phyloP scores from a whole-genome alignment of 2,888 invertebrate genomes.

The Cephus pulcher region DNA sequence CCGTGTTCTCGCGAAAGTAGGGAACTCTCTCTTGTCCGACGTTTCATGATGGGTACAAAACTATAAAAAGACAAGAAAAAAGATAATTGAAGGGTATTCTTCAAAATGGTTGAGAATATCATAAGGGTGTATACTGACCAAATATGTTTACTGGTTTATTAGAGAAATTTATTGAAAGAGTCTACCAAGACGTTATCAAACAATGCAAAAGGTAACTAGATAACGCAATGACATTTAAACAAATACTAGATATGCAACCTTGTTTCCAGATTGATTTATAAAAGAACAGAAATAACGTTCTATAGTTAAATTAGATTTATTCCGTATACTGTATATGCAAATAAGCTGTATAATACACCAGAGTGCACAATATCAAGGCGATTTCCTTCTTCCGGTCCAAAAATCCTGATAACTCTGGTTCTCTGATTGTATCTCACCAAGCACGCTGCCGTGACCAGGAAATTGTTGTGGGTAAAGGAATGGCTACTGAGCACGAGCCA shows the following conservation, averaged over 20 bases:
- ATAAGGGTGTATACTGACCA: background rate
- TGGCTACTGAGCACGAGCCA: background rate
- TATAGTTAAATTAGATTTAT: background rate
- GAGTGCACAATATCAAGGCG: background rate
- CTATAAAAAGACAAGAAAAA: slow-evolving; percentile 68
- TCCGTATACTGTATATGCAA: background rate
- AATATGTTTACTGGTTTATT: background rate
- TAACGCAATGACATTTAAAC: background rate
- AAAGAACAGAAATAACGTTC: background rate
- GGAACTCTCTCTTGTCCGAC: slow-evolving; percentile 87
- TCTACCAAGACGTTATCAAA: too few species aligned
- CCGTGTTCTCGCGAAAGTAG: slow-evolving; percentile 91
- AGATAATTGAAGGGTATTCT: slow-evolving; percentile 29
- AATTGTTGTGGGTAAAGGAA: background rate
- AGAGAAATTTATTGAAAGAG: background rate
- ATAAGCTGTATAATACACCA: background rate
- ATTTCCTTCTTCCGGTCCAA: background rate
- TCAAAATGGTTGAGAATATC: background rate
- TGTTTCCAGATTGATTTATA: background rate
- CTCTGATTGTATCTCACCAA: background rate
- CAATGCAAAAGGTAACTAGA: background rate
- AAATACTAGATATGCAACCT: background rate
- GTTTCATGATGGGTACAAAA: slow-evolving; percentile 91
- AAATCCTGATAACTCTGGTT: background rate
- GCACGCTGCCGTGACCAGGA: background rate